Evolutionary conservation across 2,797 vertebrate genomes (phyloP), one percentile per base, ranked within the genome.

Genomic region (Sorex maritimensis): DNA sequence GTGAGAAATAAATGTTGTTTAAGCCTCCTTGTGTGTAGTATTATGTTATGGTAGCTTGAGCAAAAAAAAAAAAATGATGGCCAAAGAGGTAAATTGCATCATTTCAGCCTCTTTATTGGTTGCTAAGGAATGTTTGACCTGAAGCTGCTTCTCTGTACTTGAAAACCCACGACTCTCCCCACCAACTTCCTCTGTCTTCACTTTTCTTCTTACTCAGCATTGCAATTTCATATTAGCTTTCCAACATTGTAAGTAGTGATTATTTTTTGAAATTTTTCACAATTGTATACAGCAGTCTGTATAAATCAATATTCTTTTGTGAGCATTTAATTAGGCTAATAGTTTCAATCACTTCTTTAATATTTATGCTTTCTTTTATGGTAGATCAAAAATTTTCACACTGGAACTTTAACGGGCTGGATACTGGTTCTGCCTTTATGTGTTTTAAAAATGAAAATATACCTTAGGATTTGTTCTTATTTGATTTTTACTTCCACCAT

Each of bases 361-460:
- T 61, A 85, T 74, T 73, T 81, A 44, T 83, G 68, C 46, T 83
- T 84, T 75, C 78, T 68, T 92, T 6, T 58, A 21, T 41, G 49
- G 38, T 21, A 8, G 38, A 14, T 26, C 41, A 55, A 82, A 85
- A 82, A 55, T 15, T 13, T 26, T 44, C 49, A 71, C 12, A 12
- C 17, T 87, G 21, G 21, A 13, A 9, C 41, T 58, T 49, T 90
- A 81, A 81, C 5, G 81, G 61, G 80, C 71, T 92, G 68, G 71
- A 52, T 30, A 34, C 6, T 63, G 68, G 21, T 41, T 88, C 44
- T 72, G 34, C 52, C 63, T 86, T 44, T 46, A 9, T 24, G 14
- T 69, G 12, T 90, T 93, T 95, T 79, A 71, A 12, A 86, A 90
- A 63, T 49, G 41, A 81, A 85, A 30, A 58, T 82, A 81, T 26